Percentiles rank a stretch among this genome's conserved stretches.
phyloP scores from a whole-genome alignment of 2,888 invertebrate species.

The Lithophane socia region DNA sequence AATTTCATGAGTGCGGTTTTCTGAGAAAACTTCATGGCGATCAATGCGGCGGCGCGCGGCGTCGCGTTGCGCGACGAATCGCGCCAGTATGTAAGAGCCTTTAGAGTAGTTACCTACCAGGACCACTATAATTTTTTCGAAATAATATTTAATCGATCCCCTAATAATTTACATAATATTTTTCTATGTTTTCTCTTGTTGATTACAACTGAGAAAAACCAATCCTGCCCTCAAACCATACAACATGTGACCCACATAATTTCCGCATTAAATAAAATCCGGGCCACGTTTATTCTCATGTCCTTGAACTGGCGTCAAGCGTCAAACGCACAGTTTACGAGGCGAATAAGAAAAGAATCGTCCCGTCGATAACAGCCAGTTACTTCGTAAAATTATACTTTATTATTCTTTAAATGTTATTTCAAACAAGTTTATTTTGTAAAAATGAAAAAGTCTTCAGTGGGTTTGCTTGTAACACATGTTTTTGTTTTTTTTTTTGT shows the following conservation, averaged over 20 bases:
- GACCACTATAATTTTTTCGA: background rate
- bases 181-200: background rate
- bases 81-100: too few species aligned
- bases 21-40: too few species aligned
- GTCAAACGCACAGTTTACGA: constrained; percentile 49
- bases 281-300: constrained; percentile 7
- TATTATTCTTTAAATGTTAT: constrained; percentile 62
- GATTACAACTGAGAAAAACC: background rate
- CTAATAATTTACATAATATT: too few species aligned
- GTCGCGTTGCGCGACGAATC: too few species aligned
- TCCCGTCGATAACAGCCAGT: constrained; percentile 51
- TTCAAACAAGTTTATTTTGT: constrained; percentile 28
- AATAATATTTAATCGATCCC: background rate
- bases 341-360: constrained; percentile 40
- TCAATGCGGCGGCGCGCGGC: too few species aligned
- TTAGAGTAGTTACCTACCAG: too few species aligned
- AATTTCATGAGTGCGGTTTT: constrained; percentile 17
- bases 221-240: background rate
- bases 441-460: background rate
- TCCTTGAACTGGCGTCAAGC: constrained; percentile 47
- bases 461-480: background rate
- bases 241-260: constrained; percentile 11
- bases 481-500: too few species aligned
- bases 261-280: constrained; percentile 11
- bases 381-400: constrained; percentile 64